phyloP scores from a whole-genome alignment of 2,113 vertebrate genomes.

The Psilopsiagon aurifrons region DNA sequence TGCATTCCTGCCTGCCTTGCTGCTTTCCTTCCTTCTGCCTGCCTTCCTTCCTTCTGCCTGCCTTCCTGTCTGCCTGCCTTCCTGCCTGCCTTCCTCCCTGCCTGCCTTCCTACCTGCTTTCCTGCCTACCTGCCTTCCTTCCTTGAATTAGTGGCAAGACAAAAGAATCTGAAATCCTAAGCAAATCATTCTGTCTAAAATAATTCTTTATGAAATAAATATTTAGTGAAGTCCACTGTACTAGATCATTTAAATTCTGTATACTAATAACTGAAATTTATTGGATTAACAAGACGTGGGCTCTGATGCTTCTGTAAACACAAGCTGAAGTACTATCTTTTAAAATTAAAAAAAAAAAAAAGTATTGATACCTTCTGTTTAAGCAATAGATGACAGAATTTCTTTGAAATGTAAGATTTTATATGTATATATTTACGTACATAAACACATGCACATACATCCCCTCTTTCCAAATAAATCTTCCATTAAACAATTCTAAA shows the following conservation, averaged over 20 bases:
- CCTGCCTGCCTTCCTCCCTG: too few relatives aligned
- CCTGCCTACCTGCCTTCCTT: neutral
- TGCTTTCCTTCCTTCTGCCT: too few relatives aligned
- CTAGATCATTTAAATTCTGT: neutral
- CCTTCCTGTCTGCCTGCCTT: too few relatives aligned
- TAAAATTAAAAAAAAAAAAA: neutral
- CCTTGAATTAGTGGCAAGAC: neutral
- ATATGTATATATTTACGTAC: neutral
- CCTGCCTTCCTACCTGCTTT: neutral
- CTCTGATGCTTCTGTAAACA: neutral
- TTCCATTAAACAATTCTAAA: neutral
- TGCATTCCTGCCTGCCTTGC: too few relatives aligned
- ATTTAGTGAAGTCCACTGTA: neutral
- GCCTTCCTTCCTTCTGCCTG: too few relatives aligned
- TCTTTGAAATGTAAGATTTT: neutral
- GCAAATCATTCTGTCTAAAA: neutral
- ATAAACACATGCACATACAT: neutral
- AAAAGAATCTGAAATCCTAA: neutral
- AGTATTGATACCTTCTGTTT: rapidly evolving
- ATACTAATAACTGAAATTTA: neutral
- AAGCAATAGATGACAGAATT: neutral
- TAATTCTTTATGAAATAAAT: neutral
- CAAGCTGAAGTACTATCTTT: neutral
- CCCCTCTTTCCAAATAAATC: neutral
- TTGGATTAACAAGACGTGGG: neutral